Conservation (phyloP, 2,888 invertebrate species). For the Ashinkailepas kermadecensis region DNA sequence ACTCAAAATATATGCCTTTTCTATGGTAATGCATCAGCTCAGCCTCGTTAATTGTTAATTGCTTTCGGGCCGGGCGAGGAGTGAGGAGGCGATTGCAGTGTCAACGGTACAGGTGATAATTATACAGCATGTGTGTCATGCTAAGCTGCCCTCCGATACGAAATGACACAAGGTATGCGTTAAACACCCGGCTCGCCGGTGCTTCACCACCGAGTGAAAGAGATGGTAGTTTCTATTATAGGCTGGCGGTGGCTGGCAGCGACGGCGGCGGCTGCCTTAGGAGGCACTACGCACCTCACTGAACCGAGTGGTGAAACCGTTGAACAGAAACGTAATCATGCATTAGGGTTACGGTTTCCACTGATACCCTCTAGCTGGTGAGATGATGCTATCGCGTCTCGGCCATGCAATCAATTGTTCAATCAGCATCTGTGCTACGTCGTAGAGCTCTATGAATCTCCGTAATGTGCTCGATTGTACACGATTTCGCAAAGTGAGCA, state of each 20-base stretch:
- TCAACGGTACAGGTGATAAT: not conserved
- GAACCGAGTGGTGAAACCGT: no score
- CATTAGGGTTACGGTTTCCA: no score
- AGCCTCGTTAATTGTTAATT: conserved; percentile 20
- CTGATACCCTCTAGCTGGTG: no score
- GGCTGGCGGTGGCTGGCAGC: not conserved
- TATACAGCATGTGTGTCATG: not conserved
- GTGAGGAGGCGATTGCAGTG: not conserved
- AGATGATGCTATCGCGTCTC: no score
- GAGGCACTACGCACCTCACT: no score
- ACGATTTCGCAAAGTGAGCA: not conserved
- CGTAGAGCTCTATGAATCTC: not conserved
- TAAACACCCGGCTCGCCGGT: not conserved
- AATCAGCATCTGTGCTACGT: no score
- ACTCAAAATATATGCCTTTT: not conserved
- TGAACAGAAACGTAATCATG: no score
- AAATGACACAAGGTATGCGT: not conserved
- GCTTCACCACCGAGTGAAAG: not conserved
- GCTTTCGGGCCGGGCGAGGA: not conserved
- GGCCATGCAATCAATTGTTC: no score
- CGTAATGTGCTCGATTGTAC: not conserved
- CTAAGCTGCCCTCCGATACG: not conserved
- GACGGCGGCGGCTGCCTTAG: no score
- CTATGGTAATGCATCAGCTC: conserved; percentile 7
- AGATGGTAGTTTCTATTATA: not conserved